Evolutionary conservation across 2,888 invertebrate genomes (phyloP).

Genomic region (Xanthorhoe spadicearia): DNA sequence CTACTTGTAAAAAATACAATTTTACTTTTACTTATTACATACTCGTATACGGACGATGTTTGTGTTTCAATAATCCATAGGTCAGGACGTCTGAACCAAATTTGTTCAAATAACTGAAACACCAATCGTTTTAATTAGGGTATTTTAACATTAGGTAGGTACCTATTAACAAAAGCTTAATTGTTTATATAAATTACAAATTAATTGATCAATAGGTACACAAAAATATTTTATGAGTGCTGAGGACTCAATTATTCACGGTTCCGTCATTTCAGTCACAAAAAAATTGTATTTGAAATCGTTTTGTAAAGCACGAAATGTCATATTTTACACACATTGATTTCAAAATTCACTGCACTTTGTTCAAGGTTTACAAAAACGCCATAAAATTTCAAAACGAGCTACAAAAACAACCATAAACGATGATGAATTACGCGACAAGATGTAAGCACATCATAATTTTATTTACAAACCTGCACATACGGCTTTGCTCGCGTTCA

Average conservation of each 20-base stretch:
- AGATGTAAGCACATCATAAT: no score
- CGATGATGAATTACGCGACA: no score
- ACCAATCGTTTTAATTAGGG: no score
- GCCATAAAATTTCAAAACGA: conserved; percentile 11
- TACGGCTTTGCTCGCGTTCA: no score
- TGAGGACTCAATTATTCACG: background rate
- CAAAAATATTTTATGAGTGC: background rate
- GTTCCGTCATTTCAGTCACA: background rate
- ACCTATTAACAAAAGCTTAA: no score
- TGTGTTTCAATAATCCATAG: background rate
- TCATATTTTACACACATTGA: background rate
- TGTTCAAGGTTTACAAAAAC: background rate
- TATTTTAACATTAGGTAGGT: no score
- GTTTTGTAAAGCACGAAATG: background rate
- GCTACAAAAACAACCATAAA: background rate
- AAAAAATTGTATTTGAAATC: background rate
- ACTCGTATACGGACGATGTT: background rate
- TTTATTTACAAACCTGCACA: no score
- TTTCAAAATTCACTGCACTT: background rate
- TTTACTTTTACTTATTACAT: no score
- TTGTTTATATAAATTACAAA: no score
- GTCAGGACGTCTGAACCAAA: background rate
- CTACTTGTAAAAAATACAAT: background rate
- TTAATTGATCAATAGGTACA: no score
- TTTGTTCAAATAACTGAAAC: background rate